Percentiles rank a stretch among this genome's conserved stretches.
Conservation (phyloP, 2,113 vertebrate genomes). For the Aldabrachelys gigantea region DNA sequence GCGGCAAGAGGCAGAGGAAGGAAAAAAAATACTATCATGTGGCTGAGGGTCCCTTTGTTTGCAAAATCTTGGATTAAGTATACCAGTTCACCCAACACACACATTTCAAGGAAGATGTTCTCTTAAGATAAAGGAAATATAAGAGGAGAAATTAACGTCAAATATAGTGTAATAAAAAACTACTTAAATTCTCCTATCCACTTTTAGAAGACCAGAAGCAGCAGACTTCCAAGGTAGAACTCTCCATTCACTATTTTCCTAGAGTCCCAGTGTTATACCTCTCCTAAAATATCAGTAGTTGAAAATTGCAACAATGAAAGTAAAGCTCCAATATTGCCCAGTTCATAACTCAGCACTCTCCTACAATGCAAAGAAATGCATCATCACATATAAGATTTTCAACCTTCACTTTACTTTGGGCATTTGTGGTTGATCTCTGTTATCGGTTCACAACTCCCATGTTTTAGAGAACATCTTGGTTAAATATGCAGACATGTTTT, state of each 20-base stretch:
- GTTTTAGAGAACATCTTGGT: conserved; percentile 53
- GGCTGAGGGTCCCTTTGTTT: neutral
- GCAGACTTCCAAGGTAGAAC: accelerated
- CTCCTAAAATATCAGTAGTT: neutral
- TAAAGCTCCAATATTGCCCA: accelerated
- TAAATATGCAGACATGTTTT: conserved; percentile 69
- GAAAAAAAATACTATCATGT: neutral
- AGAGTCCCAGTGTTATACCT: accelerated
- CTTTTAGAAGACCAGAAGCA: accelerated
- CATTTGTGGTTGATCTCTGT: conserved; percentile 45
- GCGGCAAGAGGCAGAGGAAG: neutral
- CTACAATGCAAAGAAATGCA: neutral
- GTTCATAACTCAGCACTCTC: neutral
- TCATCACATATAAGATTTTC: accelerated
- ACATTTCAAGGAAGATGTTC: accelerated
- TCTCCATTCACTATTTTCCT: accelerated
- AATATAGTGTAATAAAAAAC: neutral
- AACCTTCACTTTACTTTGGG: neutral
- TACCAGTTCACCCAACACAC: accelerated
- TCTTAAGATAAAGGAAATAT: neutral
- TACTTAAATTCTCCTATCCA: neutral
- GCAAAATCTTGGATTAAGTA: neutral
- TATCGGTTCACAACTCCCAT: conserved; percentile 22
- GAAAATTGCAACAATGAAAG: neutral
- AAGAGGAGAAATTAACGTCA: neutral